These are phyloP conservation scores for Pheucticus melanocephalus DNA, from an alignment of 2,113 vertebrate species.

Conservation along the genomic window DNA sequence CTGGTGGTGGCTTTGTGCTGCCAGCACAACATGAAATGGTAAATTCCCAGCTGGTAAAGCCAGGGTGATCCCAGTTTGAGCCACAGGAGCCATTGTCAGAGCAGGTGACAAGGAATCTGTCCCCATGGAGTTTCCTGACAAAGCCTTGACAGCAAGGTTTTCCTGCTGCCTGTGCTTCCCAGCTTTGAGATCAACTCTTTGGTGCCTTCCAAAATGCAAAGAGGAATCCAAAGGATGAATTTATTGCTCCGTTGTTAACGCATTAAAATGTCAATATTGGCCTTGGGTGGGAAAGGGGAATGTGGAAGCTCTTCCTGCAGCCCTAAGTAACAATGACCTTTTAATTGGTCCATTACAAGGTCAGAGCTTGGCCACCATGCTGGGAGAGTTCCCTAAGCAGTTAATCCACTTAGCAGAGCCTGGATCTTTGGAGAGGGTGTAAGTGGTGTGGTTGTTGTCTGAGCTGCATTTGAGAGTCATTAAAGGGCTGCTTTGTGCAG, in stretches of 20 bases:
- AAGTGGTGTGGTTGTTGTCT: slow-evolving; percentile 12
- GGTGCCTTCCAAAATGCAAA: neutral
- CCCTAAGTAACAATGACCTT: neutral
- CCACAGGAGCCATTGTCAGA: neutral
- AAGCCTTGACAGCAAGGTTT: neutral
- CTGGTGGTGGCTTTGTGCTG: neutral
- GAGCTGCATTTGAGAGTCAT: slow-evolving; percentile 26
- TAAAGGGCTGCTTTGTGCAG: slow-evolving; percentile 40
- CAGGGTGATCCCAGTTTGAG: neutral
- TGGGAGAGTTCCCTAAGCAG: slow-evolving; percentile 26
- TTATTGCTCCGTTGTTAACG: neutral
- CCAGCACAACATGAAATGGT: fast-evolving
- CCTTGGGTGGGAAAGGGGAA: neutral
- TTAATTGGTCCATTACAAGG: slow-evolving; percentile 41
- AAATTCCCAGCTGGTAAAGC: neutral
- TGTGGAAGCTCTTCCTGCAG: neutral
- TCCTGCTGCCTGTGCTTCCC: neutral
- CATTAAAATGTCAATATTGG: neutral
- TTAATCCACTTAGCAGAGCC: slow-evolving; percentile 47
- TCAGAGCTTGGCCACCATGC: neutral
- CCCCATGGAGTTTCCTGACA: neutral
- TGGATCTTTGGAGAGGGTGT: slow-evolving; percentile 7
- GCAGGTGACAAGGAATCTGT: neutral
- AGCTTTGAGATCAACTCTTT: neutral
- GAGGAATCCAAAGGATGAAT: neutral